phyloP scores from a whole-genome alignment of 2,113 vertebrate genomes.

The Xyliphius kryptos region DNA sequence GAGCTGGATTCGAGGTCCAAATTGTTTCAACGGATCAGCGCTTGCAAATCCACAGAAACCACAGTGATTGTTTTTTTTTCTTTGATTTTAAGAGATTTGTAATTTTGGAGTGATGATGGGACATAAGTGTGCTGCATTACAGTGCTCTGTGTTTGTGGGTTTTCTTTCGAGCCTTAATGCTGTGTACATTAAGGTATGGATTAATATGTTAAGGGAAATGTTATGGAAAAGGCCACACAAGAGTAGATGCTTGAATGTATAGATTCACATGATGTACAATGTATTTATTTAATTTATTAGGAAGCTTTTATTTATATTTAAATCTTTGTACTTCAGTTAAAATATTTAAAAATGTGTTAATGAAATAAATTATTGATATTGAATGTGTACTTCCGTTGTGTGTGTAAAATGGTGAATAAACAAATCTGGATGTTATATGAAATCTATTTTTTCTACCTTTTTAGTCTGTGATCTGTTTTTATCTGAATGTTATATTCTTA shows the following conservation, averaged over 20 bases:
- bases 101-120: conserved; percentile 10
- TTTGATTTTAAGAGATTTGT: too few species aligned
- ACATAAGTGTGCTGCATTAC: conserved; percentile 4
- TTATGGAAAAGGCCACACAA: background rate
- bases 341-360: background rate
- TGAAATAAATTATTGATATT: conserved; percentile 19
- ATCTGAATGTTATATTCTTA: too few species aligned
- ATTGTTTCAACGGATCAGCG: conserved; percentile 42
- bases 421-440: too few species aligned
- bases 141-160: conserved; percentile 20
- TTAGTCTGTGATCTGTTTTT: too few species aligned
- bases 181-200: background rate
- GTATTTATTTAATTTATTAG: background rate
- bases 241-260: conserved; percentile 39
- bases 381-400: background rate
- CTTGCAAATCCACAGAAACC: conserved; percentile 46
- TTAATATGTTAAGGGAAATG: background rate
- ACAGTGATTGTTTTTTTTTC: conserved; percentile 41
- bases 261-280: conserved; percentile 8
- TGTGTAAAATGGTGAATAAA: background rate
- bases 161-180: background rate
- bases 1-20: conserved; percentile 48
- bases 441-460: too few species aligned
- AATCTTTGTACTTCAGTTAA: conserved; percentile 13
- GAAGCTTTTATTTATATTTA: conserved; percentile 53